Conservation (phyloP, 2,888 invertebrate genomes). For the Anthophora plumipes region DNA sequence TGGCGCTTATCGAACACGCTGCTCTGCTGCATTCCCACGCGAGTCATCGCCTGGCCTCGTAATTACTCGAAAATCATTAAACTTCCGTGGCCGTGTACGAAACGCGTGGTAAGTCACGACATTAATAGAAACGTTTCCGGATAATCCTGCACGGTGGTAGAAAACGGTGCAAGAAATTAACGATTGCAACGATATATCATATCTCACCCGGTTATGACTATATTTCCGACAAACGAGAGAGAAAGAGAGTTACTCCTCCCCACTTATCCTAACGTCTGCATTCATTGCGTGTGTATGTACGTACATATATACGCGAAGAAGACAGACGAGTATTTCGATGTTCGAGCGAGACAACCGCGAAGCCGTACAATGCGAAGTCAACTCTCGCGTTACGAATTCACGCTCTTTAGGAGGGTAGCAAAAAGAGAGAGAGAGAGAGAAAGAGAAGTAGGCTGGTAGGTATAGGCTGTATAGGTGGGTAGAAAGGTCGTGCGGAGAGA, state of each 20-base stretch:
- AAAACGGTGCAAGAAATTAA: conserved; percentile 1
- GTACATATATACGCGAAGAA: neutral
- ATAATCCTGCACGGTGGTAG: neutral
- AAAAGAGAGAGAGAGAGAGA: conserved; percentile 44
- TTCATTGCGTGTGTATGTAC: neutral
- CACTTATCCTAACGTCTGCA: too few relatives aligned
- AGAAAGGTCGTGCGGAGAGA: conserved; percentile 49
- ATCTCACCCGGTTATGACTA: neutral
- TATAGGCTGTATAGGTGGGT: conserved; percentile 27
- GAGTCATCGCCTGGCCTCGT: conserved; percentile 70
- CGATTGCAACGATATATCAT: conserved; percentile 8
- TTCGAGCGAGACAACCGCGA: conserved; percentile 36
- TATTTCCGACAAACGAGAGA: neutral
- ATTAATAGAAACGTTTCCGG: conserved; percentile 45
- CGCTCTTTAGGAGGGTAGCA: conserved; percentile 57
- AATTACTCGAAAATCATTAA: conserved; percentile 75
- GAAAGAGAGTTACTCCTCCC: too few relatives aligned
- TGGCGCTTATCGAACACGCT: conserved; percentile 71
- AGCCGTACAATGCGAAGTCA: conserved; percentile 78
- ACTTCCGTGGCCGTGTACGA: conserved; percentile 56
- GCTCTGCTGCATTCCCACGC: conserved; percentile 75
- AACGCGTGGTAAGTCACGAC: conserved; percentile 32
- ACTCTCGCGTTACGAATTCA: conserved; percentile 74
- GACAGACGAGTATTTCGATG: conserved; percentile 37
- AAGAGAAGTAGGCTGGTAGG: conserved; percentile 33